phyloP scores from a whole-genome alignment of 1,140 invertebrate species.

The Monochamus saltuarius region DNA sequence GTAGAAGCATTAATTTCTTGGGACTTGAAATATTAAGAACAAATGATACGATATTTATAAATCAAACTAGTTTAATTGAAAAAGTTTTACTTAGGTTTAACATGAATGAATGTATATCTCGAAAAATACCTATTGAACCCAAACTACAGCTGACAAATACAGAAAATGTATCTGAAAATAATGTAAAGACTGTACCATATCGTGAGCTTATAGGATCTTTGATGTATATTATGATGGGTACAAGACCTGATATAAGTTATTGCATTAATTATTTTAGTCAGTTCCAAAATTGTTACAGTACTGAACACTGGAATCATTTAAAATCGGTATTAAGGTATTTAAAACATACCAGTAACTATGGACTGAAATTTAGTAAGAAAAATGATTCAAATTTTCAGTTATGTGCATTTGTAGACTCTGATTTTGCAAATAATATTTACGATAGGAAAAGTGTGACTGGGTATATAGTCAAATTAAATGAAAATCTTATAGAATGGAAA shows the following conservation, averaged over 20 bases:
- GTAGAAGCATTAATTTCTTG: constrained; percentile 10
- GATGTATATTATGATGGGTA: constrained; percentile 48
- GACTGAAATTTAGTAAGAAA: constrained; percentile 23
- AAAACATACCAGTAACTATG: constrained; percentile 35
- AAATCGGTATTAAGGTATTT: constrained; percentile 51
- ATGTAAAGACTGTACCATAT: constrained; percentile 36
- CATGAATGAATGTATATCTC: constrained; percentile 36
- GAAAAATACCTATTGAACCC: constrained; percentile 34
- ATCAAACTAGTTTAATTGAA: constrained; percentile 12
- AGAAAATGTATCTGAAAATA: constrained; percentile 9
- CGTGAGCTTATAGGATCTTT: constrained; percentile 47
- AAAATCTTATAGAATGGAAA: constrained; percentile 24
- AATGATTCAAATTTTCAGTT: constrained; percentile 16
- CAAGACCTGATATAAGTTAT: constrained; percentile 51
- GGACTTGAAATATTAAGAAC: constrained; percentile 13
- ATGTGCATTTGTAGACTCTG: constrained; percentile 20
- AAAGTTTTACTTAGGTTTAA: constrained; percentile 29
- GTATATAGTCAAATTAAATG: constrained; percentile 16
- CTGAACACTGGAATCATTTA: constrained; percentile 45
- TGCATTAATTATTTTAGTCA: constrained; percentile 45
- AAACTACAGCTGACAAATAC: constrained; percentile 31
- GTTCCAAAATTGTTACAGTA: constrained; percentile 42
- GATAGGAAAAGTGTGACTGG: constrained; percentile 26
- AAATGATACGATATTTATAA: not conserved
- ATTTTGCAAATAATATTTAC: constrained; percentile 22